Percentiles rank a stretch among this genome's conserved stretches.
These are phyloP conservation scores for Orthosia cruda DNA, from an alignment of 2,888 invertebrate species.

Conservation along the genomic window DNA sequence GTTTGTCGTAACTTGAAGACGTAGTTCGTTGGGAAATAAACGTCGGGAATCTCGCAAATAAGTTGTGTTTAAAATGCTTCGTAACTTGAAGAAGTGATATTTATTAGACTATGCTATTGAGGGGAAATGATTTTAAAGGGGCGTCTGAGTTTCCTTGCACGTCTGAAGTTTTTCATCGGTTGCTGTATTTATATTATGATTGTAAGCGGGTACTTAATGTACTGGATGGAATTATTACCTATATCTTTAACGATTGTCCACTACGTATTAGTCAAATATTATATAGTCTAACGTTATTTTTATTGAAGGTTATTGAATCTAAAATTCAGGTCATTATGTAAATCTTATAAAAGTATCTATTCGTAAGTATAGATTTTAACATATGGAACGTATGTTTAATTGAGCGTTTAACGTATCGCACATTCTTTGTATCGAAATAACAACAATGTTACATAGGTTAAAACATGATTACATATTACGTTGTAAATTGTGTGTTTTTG, in stretches of 20 bases:
- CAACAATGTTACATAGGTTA: too few relatives aligned
- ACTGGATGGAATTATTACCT: too few relatives aligned
- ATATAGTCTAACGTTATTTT: too few relatives aligned
- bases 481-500: neutral
- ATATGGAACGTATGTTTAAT: neutral
- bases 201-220: too few relatives aligned
- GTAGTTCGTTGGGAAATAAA: neutral
- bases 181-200: neutral
- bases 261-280: too few relatives aligned
- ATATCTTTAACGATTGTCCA: too few relatives aligned
- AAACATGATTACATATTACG: neutral
- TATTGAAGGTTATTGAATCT: too few relatives aligned
- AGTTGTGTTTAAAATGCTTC: constrained; percentile 15
- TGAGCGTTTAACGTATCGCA: neutral
- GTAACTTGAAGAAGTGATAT: neutral
- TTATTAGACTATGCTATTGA: neutral
- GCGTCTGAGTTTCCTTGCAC: neutral
- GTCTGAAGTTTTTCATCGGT: neutral
- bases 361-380: too few relatives aligned
- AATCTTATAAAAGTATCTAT: too few relatives aligned
- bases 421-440: neutral
- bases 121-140: neutral
- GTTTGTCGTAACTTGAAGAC: neutral
- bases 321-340: too few relatives aligned
- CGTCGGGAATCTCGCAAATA: neutral